Evolutionary conservation across 92 coral and sea anemone genomes (phyloP), one percentile per base, ranked within the genome.

Genomic region (Micromussa lordhowensis): DNA sequence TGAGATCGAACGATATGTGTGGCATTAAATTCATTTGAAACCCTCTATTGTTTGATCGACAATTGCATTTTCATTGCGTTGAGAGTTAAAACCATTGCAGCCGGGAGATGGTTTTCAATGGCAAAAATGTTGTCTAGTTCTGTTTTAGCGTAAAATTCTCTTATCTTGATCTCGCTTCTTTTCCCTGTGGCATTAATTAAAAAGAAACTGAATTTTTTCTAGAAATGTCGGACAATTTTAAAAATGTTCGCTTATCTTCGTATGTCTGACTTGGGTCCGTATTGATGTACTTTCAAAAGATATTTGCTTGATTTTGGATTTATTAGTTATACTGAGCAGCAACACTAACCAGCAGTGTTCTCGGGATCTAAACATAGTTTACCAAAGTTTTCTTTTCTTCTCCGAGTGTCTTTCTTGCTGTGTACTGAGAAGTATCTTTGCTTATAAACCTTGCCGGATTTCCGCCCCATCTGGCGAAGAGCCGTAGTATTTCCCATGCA

Each of bases 1-100:
- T n/a, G 26, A 28, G n/a, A 48, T 30, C 35, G 1, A 11, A 12
- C 13, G 35, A 26, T 19, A 66, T 29, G 38, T 51, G 49, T 31
- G 22, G 36, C 48, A 75, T 13, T 75, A 26, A 80, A 83, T 83
- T 83, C 83, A 68, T 64, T 66, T 61, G 59, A 68, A 51, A 35
- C 54, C 59, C 29, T 57, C 61, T 48, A 31, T 57, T 83, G 64
- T 84, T 72, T 58, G 22, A 28, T 14, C 18, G 26, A 15, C 57
- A 69, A 32, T 70, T 68, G 86, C 75, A 53, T 63, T 34, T 68
- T 31, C 44, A 40, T 66, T 1, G 31, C 51, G 78, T 28, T 44
- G 16, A 48, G 18, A 44, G 77, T 82, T 18, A 44, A 44, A 68
- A 18, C 86, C 40, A 68, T 30, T 17, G 54, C 17, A 24, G 40